Percentiles rank a stretch among this genome's conserved stretches.
These are phyloP conservation scores for Siderastrea siderea DNA, from an alignment of 92 coral and sea anemone genomes.

Conservation along the genomic window DNA sequence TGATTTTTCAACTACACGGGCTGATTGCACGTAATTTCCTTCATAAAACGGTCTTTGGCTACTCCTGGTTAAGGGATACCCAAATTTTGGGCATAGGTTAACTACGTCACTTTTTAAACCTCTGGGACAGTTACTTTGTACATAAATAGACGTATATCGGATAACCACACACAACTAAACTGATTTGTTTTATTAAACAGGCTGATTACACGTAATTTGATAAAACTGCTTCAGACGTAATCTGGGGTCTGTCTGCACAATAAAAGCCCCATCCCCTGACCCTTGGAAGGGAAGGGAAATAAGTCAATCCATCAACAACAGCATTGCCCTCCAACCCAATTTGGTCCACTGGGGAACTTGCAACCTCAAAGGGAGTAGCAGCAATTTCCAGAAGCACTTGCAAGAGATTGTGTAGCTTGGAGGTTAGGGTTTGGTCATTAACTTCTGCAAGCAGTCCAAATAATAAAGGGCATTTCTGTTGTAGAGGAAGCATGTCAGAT, in stretches of 20 bases:
- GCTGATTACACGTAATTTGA: no score
- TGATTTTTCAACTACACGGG: no score
- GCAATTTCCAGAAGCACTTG: constrained; percentile 18
- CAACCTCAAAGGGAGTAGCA: constrained; percentile 19
- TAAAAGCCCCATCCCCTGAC: not conserved
- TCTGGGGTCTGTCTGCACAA: not conserved
- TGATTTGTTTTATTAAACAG: no score
- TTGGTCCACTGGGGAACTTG: not conserved
- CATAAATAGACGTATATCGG: no score
- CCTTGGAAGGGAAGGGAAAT: not conserved
- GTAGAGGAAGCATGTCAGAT: constrained; percentile 9
- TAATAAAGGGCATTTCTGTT: constrained; percentile 24
- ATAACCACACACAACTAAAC: no score
- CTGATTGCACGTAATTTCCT: no score
- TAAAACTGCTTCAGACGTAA: not conserved
- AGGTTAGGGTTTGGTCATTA: not conserved
- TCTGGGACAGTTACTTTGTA: no score
- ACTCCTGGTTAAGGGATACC: no score
- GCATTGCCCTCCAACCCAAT: not conserved
- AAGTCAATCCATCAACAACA: not conserved
- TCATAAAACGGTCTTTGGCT: no score
- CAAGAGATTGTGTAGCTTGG: no score
- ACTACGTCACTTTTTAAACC: no score
- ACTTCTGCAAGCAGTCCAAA: constrained; percentile 16
- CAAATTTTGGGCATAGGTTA: no score